Conservation (phyloP, 2,797 vertebrate genomes). For the Hyperoplus lanceolatus region DNA sequence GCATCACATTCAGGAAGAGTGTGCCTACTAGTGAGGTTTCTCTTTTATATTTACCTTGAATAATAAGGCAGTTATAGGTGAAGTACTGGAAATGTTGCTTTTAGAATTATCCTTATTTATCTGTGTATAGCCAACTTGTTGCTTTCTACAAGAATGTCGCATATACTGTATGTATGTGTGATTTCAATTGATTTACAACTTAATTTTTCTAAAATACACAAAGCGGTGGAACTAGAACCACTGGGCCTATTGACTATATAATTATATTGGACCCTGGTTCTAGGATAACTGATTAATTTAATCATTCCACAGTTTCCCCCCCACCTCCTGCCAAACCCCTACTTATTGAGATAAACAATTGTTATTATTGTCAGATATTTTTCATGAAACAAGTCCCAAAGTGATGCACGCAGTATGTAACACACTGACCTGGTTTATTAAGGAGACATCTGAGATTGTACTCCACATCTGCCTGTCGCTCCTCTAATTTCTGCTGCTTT, state of each 20-base stretch:
- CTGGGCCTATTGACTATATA: neutral
- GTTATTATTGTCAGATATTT: neutral
- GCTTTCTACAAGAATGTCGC: neutral
- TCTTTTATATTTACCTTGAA: neutral
- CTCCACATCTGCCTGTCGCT: constrained; percentile 93
- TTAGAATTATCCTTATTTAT: neutral
- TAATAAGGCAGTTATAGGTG: neutral
- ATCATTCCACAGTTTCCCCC: neutral
- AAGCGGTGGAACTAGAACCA: neutral
- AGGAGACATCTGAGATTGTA: constrained; percentile 92
- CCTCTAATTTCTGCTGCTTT: constrained; percentile 93
- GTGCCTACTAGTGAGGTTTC: neutral
- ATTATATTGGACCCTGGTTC: neutral
- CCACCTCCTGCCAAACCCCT: neutral
- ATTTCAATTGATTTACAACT: neutral
- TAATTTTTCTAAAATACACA: too few relatives aligned
- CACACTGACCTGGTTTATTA: constrained; percentile 90
- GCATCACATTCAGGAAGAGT: neutral
- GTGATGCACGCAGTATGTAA: neutral
- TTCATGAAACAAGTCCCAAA: neutral
- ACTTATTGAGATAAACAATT: neutral
- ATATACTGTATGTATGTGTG: neutral
- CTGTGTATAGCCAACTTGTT: too few relatives aligned
- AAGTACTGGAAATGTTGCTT: neutral
- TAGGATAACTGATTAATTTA: neutral